Percentiles rank a stretch among this genome's conserved stretches.
Conservation (phyloP, 2,113 vertebrate genomes). For the Natator depressus region DNA sequence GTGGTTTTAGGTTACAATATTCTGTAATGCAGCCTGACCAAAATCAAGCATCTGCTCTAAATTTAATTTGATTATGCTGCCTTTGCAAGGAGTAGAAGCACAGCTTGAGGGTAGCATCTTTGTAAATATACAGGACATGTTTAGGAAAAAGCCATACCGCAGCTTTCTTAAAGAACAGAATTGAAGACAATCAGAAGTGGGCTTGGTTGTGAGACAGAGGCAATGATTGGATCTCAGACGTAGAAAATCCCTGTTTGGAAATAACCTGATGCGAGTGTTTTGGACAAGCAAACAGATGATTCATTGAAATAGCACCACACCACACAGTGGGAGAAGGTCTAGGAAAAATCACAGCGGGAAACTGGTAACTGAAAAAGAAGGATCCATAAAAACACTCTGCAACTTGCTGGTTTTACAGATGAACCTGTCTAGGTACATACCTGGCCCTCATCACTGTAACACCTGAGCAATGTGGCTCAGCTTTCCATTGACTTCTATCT, state of each 20-base stretch:
- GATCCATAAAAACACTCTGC: neutral
- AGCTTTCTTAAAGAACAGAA: neutral
- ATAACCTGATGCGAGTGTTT: neutral
- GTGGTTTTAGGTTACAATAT: neutral
- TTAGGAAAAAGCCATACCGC: neutral
- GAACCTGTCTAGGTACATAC: accelerated
- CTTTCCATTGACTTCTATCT: neutral
- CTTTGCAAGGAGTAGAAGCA: neutral
- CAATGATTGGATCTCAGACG: neutral
- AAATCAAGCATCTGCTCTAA: accelerated
- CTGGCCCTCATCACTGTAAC: neutral
- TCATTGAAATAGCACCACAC: neutral
- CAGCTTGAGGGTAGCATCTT: neutral
- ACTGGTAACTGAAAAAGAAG: neutral
- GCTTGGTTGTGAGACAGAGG: neutral
- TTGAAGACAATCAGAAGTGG: neutral
- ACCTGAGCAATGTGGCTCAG: accelerated
- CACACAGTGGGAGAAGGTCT: neutral
- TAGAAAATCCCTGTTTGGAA: neutral
- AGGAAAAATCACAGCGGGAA: neutral
- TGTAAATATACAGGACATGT: neutral
- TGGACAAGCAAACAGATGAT: neutral
- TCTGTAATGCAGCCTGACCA: accelerated
- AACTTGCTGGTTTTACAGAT: neutral
- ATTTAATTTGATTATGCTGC: neutral